These are phyloP conservation scores for Eustalomyia histrio DNA, from an alignment of 2,888 invertebrate genomes.

Conservation along the genomic window DNA sequence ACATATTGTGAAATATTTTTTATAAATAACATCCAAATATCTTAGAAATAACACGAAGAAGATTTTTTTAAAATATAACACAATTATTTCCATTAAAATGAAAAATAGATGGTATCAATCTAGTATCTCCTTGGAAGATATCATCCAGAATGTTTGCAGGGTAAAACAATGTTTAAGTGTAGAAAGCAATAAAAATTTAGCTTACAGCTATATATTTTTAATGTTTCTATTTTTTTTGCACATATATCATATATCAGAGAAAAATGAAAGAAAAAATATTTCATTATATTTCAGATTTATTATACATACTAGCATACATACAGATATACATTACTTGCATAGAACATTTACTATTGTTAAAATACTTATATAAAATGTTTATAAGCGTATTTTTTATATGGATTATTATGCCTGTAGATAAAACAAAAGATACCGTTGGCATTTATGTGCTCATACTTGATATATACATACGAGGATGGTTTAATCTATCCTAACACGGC, in stretches of 20 bases:
- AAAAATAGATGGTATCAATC: too few relatives aligned
- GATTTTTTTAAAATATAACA: too few relatives aligned
- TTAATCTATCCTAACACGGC: neutral
- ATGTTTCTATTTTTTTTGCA: constrained; percentile 31
- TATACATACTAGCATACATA: neutral
- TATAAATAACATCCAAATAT: too few relatives aligned
- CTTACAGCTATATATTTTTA: constrained; percentile 55
- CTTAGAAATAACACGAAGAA: too few relatives aligned
- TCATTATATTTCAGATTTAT: constrained; percentile 48
- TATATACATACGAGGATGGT: neutral
- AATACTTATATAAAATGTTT: neutral
- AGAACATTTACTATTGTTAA: neutral
- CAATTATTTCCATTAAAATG: too few relatives aligned
- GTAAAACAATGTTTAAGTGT: constrained; percentile 54
- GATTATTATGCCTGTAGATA: constrained; percentile 32
- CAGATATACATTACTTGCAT: neutral
- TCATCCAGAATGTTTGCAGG: too few relatives aligned
- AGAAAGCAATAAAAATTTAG: constrained; percentile 59
- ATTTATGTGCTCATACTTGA: constrained; percentile 18
- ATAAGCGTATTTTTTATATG: constrained; percentile 21
- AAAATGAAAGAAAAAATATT: constrained; percentile 31
- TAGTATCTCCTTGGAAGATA: too few relatives aligned
- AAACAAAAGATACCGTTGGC: constrained; percentile 43
- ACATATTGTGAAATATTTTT: too few relatives aligned
- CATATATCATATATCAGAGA: constrained; percentile 33